Conservation (phyloP, 2,113 vertebrate species). For the Seriola rivoliana region DNA sequence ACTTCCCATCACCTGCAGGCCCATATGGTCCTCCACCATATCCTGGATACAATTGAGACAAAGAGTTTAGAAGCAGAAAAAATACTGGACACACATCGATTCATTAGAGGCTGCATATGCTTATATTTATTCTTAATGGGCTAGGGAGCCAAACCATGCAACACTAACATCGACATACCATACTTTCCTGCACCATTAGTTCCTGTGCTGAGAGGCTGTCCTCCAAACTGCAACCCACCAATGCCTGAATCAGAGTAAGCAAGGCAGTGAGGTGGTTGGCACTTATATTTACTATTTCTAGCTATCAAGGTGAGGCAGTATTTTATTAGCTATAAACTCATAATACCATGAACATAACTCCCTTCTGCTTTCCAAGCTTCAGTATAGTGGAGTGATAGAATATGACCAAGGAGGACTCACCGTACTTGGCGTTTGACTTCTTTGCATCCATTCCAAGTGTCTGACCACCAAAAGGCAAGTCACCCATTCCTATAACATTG, state of each 20-base stretch:
- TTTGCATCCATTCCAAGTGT: constrained; percentile 36
- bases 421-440: constrained; percentile 60
- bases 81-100: not conserved
- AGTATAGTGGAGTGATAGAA: not conserved
- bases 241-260: constrained; percentile 62
- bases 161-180: constrained; percentile 43
- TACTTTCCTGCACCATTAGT: constrained; percentile 49
- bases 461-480: constrained; percentile 51
- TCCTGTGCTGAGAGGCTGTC: constrained; percentile 45
- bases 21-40: constrained; percentile 51
- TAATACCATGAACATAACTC: too few species aligned
- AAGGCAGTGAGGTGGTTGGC: not conserved
- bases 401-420: constrained; percentile 39
- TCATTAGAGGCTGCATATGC: not conserved
- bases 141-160: not conserved
- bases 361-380: not conserved
- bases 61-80: not conserved
- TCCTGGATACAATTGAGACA: constrained; percentile 37
- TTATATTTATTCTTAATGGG: not conserved
- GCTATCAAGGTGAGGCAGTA: not conserved
- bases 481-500: constrained; percentile 63
- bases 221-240: constrained; percentile 74
- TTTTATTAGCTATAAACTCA: not conserved
- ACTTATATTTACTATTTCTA: not conserved
- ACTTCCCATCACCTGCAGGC: constrained; percentile 41